Evolutionary conservation across 2,888 invertebrate genomes (phyloP), one percentile per base, ranked within the genome.

Genomic region (Invenusta paracnida): DNA sequence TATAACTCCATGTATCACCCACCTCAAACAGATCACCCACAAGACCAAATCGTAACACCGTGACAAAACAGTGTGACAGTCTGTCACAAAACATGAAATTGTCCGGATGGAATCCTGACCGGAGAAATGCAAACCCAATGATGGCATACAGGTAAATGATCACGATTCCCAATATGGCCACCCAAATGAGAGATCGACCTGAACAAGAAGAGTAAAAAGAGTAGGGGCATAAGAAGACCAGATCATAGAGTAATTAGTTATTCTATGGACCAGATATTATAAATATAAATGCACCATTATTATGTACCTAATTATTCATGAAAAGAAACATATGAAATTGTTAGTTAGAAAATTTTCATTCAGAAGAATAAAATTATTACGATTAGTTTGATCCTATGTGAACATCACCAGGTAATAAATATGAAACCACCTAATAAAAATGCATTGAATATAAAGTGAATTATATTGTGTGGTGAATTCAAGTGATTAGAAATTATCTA

Each of bases 81-180:
- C 90, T 89, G 86, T 88, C 89, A 87, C 91, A 91, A 88, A 90
- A 91, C 67, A 86, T 86, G 67, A 90, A 88, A 85, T 90, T 88
- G 30, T 91, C 89, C 0, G 90, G 90, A 86, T 89, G 88, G 87
- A 91, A 91, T 88, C 90, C 90, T 86, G 89, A 89, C 67, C 91
- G 87, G 89, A 91, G 90, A 86, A 90, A 85, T 66, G 91, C 91
- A 87, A 91, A 91, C 25, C 90, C 90, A n/a, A 91, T 88, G 31
- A 91, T 89, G 0, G 90, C 90, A 86, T 91, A 91, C 87, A 91
- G 89, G 88, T 91, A 91, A 89, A 91, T 91, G 85, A 91, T 89
- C 29, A 91, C 90, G 85, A 91, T 87, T 1, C 91, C 91, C 27
- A 91, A 89, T 11, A 91, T 88, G 5, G 89, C 91, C 27, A 91